phyloP scores from a whole-genome alignment of 2,113 vertebrate genomes.

The Oriolus oriolus region DNA sequence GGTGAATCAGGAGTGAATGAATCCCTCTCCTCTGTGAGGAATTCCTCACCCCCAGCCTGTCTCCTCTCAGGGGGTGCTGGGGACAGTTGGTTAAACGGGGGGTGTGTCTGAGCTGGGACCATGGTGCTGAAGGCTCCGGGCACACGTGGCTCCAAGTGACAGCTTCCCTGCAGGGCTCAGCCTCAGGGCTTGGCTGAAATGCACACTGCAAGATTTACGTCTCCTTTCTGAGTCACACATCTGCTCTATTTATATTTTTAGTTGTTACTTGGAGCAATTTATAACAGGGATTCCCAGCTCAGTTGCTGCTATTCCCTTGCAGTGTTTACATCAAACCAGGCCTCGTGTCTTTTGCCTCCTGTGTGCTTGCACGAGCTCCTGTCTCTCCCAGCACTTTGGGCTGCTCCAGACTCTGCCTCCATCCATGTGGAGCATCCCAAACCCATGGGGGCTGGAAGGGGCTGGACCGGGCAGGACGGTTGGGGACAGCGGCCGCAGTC shows the following conservation, averaged over 20 bases:
- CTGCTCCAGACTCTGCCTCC: neutral
- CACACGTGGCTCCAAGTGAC: neutral
- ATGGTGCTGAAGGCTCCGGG: neutral
- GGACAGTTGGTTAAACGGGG: fast-evolving
- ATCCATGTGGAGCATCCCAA: neutral
- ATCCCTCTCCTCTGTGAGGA: neutral
- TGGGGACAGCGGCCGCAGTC: neutral
- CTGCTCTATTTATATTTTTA: neutral
- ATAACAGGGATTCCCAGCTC: constrained; percentile 1
- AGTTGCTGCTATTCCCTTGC: neutral
- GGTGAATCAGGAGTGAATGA: neutral
- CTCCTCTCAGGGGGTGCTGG: neutral
- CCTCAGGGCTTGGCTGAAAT: neutral
- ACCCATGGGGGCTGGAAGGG: fast-evolving
- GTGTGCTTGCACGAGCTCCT: neutral
- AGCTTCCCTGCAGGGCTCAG: neutral
- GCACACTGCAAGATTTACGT: neutral
- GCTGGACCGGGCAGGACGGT: fast-evolving
- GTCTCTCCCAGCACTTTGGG: neutral
- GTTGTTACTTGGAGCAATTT: neutral
- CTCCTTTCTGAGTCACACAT: neutral
- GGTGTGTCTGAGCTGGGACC: neutral
- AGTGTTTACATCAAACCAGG: neutral
- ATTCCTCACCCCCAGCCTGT: fast-evolving
- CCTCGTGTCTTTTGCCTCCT: neutral